Conservation (phyloP, 2,797 vertebrate species). For the Tragopan temminckii region DNA sequence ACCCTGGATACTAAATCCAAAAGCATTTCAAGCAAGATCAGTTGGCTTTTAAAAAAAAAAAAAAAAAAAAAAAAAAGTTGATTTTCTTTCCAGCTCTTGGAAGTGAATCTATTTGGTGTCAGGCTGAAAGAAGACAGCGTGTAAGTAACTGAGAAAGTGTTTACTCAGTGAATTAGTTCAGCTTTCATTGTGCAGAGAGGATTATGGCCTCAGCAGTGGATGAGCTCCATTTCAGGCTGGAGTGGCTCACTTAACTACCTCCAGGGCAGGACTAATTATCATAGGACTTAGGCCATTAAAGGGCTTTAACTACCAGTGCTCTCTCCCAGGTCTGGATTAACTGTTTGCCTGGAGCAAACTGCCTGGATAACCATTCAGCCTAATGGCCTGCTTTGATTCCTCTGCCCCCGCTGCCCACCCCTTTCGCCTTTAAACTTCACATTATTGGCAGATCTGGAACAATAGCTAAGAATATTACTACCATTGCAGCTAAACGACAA, state of each 20-base stretch:
- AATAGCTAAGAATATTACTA: conserved; percentile 21
- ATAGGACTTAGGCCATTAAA: conserved; percentile 99
- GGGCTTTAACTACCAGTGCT: conserved; percentile 96
- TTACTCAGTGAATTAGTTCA: conserved; percentile 99
- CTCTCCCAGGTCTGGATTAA: conserved; percentile 98
- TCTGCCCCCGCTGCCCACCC: conserved; percentile 70
- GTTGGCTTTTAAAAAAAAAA: conserved; percentile 15
- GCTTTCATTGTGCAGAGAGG: conserved; percentile 95
- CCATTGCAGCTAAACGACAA: not conserved
- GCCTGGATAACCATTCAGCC: conserved; percentile 92
- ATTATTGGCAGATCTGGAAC: conserved; percentile 41
- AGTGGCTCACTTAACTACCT: conserved; percentile 96
- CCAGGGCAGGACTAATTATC: conserved; percentile 99
- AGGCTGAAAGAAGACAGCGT: conserved; percentile 93
- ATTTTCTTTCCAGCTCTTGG: conserved; percentile 79
- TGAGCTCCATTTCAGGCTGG: conserved; percentile 98
- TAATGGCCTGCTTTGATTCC: conserved; percentile 96
- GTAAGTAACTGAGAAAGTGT: conserved; percentile 97
- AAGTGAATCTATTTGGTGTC: conserved; percentile 84
- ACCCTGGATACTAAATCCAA: conserved; percentile 47
- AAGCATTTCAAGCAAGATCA: conserved; percentile 63
- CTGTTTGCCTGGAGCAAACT: conserved; percentile 92
- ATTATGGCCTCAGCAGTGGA: conserved; percentile 90
- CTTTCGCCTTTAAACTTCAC: conserved; percentile 32
- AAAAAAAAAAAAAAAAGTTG: conserved; percentile 44